Percentiles rank a stretch among this genome's conserved stretches.
Evolutionary conservation across 2,888 invertebrate genomes (phyloP).

Genomic region (Corbicula japonica): DNA sequence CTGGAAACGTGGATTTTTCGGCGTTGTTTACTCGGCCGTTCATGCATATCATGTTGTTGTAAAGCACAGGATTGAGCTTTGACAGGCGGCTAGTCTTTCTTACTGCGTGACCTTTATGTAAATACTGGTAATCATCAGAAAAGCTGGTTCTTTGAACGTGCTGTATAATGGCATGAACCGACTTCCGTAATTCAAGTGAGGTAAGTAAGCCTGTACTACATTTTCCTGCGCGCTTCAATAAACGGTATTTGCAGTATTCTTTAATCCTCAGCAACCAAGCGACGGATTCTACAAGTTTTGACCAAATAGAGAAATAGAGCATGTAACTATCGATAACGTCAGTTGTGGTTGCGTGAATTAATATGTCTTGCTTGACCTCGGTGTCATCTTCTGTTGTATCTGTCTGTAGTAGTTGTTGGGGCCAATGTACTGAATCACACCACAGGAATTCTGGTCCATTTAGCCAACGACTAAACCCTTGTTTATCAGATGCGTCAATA

Average conservation of each 20-base stretch:
- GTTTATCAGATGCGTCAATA: slow-evolving; percentile 1
- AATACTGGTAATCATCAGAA: not conserved
- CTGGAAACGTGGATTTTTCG: slow-evolving; percentile 1
- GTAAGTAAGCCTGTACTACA: not conserved
- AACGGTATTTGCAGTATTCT: slow-evolving; percentile 19
- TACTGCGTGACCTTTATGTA: slow-evolving; percentile 7
- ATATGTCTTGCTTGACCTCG: slow-evolving; percentile 32
- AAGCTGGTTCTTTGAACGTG: slow-evolving; percentile 5
- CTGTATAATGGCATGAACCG: slow-evolving; percentile 3
- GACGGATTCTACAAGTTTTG: slow-evolving; percentile 14
- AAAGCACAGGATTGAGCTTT: slow-evolving; percentile 24
- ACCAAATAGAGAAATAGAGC: slow-evolving; percentile 38
- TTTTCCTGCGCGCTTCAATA: not conserved
- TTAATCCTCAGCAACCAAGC: slow-evolving; percentile 38
- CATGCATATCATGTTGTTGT: not conserved
- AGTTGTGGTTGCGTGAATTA: slow-evolving; percentile 15
- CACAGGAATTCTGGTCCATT: slow-evolving; percentile 40
- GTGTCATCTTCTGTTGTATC: slow-evolving; percentile 30
- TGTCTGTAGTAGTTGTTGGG: not conserved
- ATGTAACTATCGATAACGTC: slow-evolving; percentile 1
- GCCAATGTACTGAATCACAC: slow-evolving; percentile 27
- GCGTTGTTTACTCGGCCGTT: no score
- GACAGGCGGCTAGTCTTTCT: slow-evolving; percentile 13
- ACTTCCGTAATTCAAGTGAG: not conserved
- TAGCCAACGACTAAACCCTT: slow-evolving; percentile 23